phyloP scores from a whole-genome alignment of 2,888 invertebrate genomes.

The Acronicta leporina region DNA sequence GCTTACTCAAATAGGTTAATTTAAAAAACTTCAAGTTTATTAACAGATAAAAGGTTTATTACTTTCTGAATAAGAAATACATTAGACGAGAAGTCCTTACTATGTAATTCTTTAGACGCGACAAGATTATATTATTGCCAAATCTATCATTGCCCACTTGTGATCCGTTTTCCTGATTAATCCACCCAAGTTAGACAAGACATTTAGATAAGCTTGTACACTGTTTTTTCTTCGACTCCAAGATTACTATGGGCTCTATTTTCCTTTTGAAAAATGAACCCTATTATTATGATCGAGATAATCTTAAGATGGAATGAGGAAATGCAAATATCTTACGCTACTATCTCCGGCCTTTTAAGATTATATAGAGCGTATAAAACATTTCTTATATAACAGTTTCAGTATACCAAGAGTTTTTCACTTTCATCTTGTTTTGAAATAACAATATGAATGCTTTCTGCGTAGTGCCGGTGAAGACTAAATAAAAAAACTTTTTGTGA shows the following conservation, averaged over 20 bases:
- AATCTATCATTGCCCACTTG: conserved; percentile 14
- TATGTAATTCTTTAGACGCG: not conserved
- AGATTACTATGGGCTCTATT: conserved; percentile 52
- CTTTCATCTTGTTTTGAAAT: conserved; percentile 46
- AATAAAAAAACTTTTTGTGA: conserved; percentile 45
- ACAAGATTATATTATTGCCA: conserved; percentile 24
- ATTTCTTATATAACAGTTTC: conserved; percentile 25
- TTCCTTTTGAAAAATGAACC: conserved; percentile 34
- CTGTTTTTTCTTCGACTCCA: conserved; percentile 38
- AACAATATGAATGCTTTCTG: conserved; percentile 57
- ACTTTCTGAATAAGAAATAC: too few species aligned
- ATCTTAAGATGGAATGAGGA: conserved; percentile 35
- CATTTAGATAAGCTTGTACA: conserved; percentile 43
- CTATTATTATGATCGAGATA: conserved; percentile 51
- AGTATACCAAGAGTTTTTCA: conserved; percentile 26
- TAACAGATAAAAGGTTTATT: too few species aligned
- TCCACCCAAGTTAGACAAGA: conserved; percentile 36
- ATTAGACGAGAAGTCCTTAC: too few species aligned
- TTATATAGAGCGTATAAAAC: conserved; percentile 28
- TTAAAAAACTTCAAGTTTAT: too few species aligned
- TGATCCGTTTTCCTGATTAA: conserved; percentile 37
- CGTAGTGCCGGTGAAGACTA: conserved; percentile 47
- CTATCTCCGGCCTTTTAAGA: conserved; percentile 31
- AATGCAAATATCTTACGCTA: conserved; percentile 39
- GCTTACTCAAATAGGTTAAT: too few species aligned